phyloP scores from a whole-genome alignment of 2,797 vertebrate species.

The Otolemur crassicaudatus region DNA sequence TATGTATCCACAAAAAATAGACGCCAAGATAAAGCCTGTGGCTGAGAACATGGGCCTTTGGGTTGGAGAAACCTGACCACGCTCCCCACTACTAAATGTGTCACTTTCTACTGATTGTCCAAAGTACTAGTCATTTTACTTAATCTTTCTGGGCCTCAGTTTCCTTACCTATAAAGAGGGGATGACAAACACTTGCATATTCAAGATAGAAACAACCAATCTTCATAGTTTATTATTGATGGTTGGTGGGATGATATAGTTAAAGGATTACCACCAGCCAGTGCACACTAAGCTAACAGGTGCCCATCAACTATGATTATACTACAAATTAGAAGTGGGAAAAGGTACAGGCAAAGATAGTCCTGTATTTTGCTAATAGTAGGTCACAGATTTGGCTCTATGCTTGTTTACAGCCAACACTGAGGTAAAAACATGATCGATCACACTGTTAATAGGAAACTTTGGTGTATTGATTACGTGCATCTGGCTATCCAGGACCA shows the following conservation, averaged over 20 bases:
- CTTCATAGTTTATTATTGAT: constrained; percentile 25
- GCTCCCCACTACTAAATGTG: neutral
- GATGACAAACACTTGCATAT: neutral
- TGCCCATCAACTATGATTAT: neutral
- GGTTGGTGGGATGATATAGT: neutral
- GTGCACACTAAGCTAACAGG: neutral
- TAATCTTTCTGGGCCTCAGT: neutral
- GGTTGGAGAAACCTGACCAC: neutral
- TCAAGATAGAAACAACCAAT: neutral
- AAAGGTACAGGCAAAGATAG: neutral
- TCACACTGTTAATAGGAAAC: neutral
- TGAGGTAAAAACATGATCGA: neutral
- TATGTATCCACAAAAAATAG: neutral
- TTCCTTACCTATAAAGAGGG: neutral
- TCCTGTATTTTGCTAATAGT: neutral
- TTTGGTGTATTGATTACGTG: neutral
- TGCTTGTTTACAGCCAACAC: neutral
- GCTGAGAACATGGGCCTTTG: neutral
- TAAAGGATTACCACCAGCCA: neutral
- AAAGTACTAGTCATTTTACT: neutral
- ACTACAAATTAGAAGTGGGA: neutral
- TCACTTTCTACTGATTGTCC: neutral
- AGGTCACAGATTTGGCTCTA: neutral
- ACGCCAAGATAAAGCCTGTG: neutral
- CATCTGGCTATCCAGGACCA: neutral